phyloP scores from a whole-genome alignment of 2,797 vertebrate genomes.

The Tolypeutes matacus region DNA sequence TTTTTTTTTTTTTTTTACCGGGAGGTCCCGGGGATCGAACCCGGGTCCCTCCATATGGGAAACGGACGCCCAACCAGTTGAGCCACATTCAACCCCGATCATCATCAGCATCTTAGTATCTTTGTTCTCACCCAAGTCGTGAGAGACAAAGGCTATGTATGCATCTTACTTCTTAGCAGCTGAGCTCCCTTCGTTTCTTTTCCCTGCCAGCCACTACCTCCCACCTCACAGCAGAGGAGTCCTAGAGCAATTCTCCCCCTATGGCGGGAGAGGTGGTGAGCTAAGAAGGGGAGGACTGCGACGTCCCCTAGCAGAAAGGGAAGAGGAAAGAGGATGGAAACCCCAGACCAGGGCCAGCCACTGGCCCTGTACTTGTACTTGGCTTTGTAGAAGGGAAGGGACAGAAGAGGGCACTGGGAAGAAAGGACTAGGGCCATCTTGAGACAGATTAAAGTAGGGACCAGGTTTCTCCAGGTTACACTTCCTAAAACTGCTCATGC shows the following conservation, averaged over 20 bases:
- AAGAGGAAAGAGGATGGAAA: neutral
- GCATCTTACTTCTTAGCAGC: neutral
- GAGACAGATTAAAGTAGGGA: neutral
- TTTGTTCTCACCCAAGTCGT: neutral
- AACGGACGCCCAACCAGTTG: too few relatives aligned
- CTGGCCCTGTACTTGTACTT: too few relatives aligned
- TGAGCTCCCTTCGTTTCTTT: neutral
- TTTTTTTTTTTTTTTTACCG: too few relatives aligned
- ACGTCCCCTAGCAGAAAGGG: neutral
- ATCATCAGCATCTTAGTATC: neutral
- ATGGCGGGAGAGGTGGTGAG: neutral
- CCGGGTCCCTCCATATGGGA: too few relatives aligned
- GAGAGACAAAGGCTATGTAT: neutral
- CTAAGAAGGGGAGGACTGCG: fast-evolving
- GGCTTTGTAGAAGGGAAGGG: too few relatives aligned
- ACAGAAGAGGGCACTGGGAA: neutral
- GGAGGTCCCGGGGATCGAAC: too few relatives aligned
- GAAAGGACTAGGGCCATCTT: neutral
- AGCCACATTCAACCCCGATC: too few relatives aligned
- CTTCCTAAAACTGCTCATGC: neutral
- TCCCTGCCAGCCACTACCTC: neutral
- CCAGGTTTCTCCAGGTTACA: neutral
- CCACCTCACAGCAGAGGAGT: neutral
- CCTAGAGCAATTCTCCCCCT: neutral
- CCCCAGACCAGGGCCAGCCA: neutral